These are phyloP conservation scores for Limnodromus scolopaceus DNA, from an alignment of 2,797 vertebrate species.

Conservation along the genomic window DNA sequence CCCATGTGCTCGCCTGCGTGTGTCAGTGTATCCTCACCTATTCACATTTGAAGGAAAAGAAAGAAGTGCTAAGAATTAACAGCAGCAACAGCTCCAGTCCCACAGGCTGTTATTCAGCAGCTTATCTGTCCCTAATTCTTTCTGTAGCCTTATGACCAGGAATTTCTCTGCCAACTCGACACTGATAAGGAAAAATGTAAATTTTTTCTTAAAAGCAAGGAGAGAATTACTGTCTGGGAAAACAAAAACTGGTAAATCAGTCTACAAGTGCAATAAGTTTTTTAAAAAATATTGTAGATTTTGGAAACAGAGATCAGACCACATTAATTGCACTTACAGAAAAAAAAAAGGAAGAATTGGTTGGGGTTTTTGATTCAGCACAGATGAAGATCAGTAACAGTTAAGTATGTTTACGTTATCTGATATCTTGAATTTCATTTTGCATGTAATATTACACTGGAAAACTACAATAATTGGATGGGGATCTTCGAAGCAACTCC, in stretches of 20 bases:
- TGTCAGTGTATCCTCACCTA: not conserved
- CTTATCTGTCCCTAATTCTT: not conserved
- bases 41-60: not conserved
- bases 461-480: not conserved
- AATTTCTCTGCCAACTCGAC: not conserved
- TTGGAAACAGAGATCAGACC: not conserved
- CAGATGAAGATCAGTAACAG: not conserved
- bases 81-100: not conserved
- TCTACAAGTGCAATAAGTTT: not conserved
- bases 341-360: not conserved
- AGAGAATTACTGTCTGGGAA: not conserved
- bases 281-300: not conserved
- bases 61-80: not conserved
- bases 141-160: not conserved
- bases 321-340: not conserved
- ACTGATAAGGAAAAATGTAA: not conserved
- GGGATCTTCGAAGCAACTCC: not conserved
- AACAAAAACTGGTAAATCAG: not conserved
- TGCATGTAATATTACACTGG: not conserved
- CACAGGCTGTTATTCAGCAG: not conserved
- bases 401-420: not conserved
- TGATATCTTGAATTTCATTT: not conserved
- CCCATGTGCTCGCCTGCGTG: not conserved
- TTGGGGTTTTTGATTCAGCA: not conserved
- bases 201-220: not conserved